These are phyloP conservation scores for Neodiprion virginianus DNA, from an alignment of 1,140 invertebrate genomes.

Conservation along the genomic window DNA sequence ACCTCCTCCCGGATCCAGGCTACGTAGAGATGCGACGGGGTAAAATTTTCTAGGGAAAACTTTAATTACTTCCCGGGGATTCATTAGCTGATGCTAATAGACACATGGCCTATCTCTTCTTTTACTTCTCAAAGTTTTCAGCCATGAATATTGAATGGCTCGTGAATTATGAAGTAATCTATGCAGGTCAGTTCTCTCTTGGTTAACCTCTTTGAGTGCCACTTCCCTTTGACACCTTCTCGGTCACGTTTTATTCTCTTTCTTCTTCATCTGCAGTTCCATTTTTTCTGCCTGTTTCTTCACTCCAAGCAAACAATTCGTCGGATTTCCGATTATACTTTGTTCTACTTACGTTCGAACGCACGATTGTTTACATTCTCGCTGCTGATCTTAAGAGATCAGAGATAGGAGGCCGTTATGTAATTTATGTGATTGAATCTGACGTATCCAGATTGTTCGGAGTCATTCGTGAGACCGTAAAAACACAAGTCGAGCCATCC, in stretches of 20 bases:
- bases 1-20: conserved; percentile 26
- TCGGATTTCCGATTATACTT: too few relatives aligned
- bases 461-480: not conserved
- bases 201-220: not conserved
- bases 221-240: too few relatives aligned
- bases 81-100: conserved; percentile 56
- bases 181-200: not conserved
- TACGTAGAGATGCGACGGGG: conserved; percentile 20
- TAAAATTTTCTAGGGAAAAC: conserved; percentile 47
- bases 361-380: not conserved
- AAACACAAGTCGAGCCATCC: not conserved
- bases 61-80: conserved; percentile 55
- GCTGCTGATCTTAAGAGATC: conserved; percentile 1
- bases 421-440: conserved; percentile 2
- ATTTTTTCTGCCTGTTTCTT: too few relatives aligned
- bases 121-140: conserved; percentile 40
- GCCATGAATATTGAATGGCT: conserved; percentile 47
- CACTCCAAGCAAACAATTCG: too few relatives aligned
- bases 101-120: conserved; percentile 42
- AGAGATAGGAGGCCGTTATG: not conserved
- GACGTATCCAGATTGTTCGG: conserved; percentile 1
- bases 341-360: too few relatives aligned
- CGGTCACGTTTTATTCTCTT: too few relatives aligned
- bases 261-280: too few relatives aligned
- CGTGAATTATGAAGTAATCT: not conserved